phyloP scores from a whole-genome alignment of 2,113 vertebrate species.

The Alaudala cheleensis region DNA sequence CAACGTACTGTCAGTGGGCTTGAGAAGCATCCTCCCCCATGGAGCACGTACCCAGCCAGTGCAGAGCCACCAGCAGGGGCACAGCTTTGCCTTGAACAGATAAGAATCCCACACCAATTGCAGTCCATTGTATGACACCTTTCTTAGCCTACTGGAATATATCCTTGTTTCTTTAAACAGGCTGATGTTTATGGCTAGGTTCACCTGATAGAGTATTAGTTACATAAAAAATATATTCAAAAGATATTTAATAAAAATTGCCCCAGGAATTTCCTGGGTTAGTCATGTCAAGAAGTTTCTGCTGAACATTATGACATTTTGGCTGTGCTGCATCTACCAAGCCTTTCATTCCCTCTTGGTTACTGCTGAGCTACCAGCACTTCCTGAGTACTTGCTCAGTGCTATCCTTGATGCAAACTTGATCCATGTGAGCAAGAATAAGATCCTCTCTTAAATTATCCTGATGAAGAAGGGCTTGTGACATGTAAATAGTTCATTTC shows the following conservation, averaged over 20 bases:
- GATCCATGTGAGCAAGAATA: not conserved
- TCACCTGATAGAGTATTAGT: not conserved
- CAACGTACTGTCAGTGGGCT: not conserved
- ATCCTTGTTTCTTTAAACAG: not conserved
- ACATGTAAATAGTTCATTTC: not conserved
- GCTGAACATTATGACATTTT: not conserved
- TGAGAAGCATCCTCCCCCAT: not conserved
- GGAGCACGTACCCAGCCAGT: not conserved
- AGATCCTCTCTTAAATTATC: not conserved
- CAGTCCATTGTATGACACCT: not conserved
- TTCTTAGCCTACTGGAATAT: not conserved
- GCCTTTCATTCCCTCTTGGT: not conserved
- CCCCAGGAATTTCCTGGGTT: not conserved
- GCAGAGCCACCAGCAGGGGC: not conserved
- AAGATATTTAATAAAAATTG: not conserved
- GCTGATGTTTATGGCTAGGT: not conserved
- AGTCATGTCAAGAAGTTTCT: not conserved
- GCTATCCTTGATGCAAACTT: not conserved
- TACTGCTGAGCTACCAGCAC: not conserved
- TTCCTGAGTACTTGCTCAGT: not conserved
- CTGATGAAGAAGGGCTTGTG: not conserved
- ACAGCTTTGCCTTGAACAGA: not conserved
- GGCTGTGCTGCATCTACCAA: not conserved
- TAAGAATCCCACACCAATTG: not conserved
- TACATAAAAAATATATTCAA: not conserved